phyloP scores from a whole-genome alignment of 2,888 invertebrate genomes.

The Lasioglossum morio region DNA sequence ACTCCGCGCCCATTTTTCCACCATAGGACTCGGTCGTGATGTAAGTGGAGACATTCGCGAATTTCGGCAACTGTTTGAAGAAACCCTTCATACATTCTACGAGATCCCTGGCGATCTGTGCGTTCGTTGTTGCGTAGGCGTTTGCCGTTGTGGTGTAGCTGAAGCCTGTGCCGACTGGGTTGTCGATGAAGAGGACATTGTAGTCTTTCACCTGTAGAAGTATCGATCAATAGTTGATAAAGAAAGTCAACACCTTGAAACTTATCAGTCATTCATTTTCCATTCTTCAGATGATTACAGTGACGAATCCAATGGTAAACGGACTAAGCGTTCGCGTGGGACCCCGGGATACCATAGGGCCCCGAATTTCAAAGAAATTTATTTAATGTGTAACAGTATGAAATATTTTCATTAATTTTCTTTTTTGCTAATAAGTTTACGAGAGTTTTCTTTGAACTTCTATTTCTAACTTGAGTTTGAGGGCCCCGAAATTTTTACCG shows the following conservation, averaged over 20 bases:
- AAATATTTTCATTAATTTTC: no score
- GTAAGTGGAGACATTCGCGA: slow-evolving; percentile 91
- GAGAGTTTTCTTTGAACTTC: no score
- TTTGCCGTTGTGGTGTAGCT: slow-evolving; percentile 89
- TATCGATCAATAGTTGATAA: background rate
- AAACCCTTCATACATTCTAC: slow-evolving; percentile 90
- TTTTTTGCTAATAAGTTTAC: no score
- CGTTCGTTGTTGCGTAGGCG: slow-evolving; percentile 86
- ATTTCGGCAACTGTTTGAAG: slow-evolving; percentile 88
- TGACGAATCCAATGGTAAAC: no score
- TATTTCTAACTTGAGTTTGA: no score
- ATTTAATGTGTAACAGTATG: no score
- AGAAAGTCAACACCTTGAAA: background rate
- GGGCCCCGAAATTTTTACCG: no score
- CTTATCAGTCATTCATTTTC: background rate
- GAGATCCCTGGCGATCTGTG: slow-evolving; percentile 91
- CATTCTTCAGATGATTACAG: background rate
- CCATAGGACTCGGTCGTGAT: slow-evolving; percentile 97
- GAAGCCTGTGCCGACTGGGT: slow-evolving; percentile 95
- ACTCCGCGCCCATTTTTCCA: slow-evolving; percentile 96
- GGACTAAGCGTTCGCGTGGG: no score
- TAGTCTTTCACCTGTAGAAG: slow-evolving; percentile 88
- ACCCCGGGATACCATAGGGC: no score
- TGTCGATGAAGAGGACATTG: slow-evolving; percentile 95
- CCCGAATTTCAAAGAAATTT: no score